Conservation (phyloP, 2,888 invertebrate genomes). For the Melipona beecheii region DNA sequence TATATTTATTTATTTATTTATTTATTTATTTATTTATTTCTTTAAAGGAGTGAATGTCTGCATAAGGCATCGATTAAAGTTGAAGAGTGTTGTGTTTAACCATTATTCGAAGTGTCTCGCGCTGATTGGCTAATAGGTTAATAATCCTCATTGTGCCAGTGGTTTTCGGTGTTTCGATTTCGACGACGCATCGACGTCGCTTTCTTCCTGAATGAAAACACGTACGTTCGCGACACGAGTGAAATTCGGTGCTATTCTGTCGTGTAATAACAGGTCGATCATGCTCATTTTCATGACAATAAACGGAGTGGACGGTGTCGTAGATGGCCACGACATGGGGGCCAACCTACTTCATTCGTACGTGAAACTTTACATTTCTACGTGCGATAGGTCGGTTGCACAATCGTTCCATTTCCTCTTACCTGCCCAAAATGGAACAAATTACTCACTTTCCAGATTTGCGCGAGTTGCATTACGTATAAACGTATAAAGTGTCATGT, state of each 20-base stretch:
- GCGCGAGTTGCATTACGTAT: not conserved
- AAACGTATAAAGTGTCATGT: not conserved
- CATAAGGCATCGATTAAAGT: not conserved
- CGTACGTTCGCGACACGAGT: not conserved
- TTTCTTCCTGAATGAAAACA: slow-evolving; percentile 51
- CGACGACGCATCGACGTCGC: slow-evolving; percentile 5
- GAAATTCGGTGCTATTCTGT: slow-evolving; percentile 20
- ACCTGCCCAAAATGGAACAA: not conserved
- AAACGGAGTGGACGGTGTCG: slow-evolving; percentile 21
- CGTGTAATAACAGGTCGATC: slow-evolving; percentile 28
- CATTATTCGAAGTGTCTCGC: slow-evolving; percentile 15
- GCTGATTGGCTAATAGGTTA: slow-evolving; percentile 25
- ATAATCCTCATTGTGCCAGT: not conserved
- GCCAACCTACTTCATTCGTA: not conserved
- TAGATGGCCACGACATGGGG: slow-evolving; percentile 14
- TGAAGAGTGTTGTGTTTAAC: not conserved
- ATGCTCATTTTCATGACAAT: slow-evolving; percentile 67
- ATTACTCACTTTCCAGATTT: not conserved
- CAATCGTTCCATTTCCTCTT: not conserved
- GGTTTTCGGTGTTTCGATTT: not conserved
- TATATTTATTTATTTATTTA: too few relatives aligned
- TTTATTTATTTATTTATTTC: too few relatives aligned
- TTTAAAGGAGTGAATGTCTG: too few relatives aligned
- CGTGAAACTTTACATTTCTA: slow-evolving; percentile 37
- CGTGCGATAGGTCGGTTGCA: slow-evolving; percentile 6